Evolutionary conservation across 2,113 vertebrate species (phyloP).

Genomic region (Osmerus mordax): DNA sequence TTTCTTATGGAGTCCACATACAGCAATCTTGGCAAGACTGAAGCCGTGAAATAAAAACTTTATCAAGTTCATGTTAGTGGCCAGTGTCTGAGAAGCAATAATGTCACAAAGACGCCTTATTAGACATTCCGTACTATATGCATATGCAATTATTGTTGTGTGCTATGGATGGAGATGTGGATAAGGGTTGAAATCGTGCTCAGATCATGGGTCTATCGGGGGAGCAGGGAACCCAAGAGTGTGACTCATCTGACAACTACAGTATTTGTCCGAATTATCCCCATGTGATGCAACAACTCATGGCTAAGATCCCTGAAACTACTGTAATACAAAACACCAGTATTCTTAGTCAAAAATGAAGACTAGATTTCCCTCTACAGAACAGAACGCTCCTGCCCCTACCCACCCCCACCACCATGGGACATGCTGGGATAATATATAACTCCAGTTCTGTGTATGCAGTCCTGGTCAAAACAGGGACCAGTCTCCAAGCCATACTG

Average conservation of each 20-base stretch:
- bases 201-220: not conserved
- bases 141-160: not conserved
- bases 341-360: not conserved
- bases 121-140: not conserved
- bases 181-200: not conserved
- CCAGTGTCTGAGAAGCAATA: constrained; percentile 26
- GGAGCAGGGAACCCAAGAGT: not conserved
- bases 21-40: constrained; percentile 10
- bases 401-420: too few species aligned
- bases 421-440: too few species aligned
- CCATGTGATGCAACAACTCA: not conserved
- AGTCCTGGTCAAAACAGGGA: not conserved
- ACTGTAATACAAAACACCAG: not conserved
- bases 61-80: constrained; percentile 9
- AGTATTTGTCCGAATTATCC: not conserved
- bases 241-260: too few species aligned
- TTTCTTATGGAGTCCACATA: not conserved
- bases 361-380: too few species aligned
- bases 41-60: constrained; percentile 18
- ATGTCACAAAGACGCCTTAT: constrained; percentile 22
- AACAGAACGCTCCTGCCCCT: too few species aligned
- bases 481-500: constrained; percentile 6
- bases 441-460: too few species aligned
- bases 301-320: not conserved
- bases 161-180: too few species aligned